These are phyloP conservation scores for Leptopilina drosophilae DNA, from an alignment of 2,888 invertebrate species.

Conservation along the genomic window DNA sequence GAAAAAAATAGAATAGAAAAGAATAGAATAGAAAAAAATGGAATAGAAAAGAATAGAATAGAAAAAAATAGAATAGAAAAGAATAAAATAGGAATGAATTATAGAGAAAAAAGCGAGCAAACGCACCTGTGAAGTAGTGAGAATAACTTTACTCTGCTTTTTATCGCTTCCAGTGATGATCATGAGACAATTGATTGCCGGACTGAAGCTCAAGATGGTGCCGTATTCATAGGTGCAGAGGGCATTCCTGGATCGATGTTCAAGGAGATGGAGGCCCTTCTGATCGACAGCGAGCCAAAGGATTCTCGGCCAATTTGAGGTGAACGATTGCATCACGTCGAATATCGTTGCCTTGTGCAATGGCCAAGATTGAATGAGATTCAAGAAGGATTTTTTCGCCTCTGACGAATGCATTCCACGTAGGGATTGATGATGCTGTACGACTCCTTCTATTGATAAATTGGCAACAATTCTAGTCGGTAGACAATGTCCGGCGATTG, in stretches of 20 bases:
- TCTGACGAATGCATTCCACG: conserved; percentile 91
- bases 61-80: no score
- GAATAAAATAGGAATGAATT: no score
- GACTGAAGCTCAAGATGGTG: conserved; percentile 93
- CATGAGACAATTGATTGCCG: conserved; percentile 94
- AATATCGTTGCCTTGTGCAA: conserved; percentile 95
- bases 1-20: no score
- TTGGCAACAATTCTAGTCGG: conserved; percentile 89
- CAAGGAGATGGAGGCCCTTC: conserved; percentile 92
- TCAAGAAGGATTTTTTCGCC: conserved; percentile 94
- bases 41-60: no score
- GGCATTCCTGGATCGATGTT: conserved; percentile 91
- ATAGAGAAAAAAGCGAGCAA: no score
- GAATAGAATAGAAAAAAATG: no score
- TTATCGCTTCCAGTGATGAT: conserved; percentile 93
- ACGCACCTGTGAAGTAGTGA: conserved; percentile 92
- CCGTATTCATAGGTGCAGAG: conserved; percentile 94
- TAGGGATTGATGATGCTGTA: conserved; percentile 93
- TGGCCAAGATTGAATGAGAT: conserved; percentile 95
- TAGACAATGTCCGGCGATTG: conserved; percentile 88
- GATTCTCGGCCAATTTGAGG: conserved; percentile 95
- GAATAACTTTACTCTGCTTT: conserved; percentile 95
- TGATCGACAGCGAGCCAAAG: conserved; percentile 96
- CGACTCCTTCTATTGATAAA: conserved; percentile 89
- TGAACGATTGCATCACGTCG: conserved; percentile 97